Evolutionary conservation across 2,797 vertebrate species (phyloP), one percentile per base, ranked within the genome.

Genomic region (Numenius phaeopus): DNA sequence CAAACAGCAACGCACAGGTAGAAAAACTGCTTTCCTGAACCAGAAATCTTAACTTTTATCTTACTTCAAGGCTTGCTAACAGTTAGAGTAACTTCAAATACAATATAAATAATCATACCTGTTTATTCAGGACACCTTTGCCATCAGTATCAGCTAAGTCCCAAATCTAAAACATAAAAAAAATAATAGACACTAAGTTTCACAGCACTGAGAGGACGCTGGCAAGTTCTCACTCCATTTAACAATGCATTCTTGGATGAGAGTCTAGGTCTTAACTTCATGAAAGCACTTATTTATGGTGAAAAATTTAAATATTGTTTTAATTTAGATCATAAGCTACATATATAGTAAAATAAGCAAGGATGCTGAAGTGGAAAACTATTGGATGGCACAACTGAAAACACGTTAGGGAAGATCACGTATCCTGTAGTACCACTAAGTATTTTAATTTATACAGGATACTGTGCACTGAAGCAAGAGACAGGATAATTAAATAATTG

Each of bases 91-190:
- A 84, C 14, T 15, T 83, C 37, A 52, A 30, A 57, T 4, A 88
- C 18, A 54, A 69, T 5, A n/a, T 12, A 83, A 69, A 78, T 10
- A 83, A 92, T 70, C 92, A 65, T 99, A 99, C 99, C 99, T 99
- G 99, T 98, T 99, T 99, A 97, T 98, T 99, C 82, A 99, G 98
- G 94, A 98, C 98, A 83, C 99, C 99, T 98, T 99, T 99, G 92
- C 99, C 98, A 97, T 99, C 99, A 70, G 99, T 98, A 97, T 99
- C 99, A 50, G 99, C 98, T 96, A 99, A 98, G 98, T 99, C 99
- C 99, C 99, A 99, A 98, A 99, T 99, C 99, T 99, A 96, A 90
- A 97, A 96, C 92, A 98, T 14, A 97, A 57, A 90, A 57, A 90
- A 40, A 34, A 84, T 19, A 96, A 52, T 8, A 73, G 93, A 52